phyloP scores from a whole-genome alignment of 1,140 invertebrate species.

The Gryon sp. region DNA sequence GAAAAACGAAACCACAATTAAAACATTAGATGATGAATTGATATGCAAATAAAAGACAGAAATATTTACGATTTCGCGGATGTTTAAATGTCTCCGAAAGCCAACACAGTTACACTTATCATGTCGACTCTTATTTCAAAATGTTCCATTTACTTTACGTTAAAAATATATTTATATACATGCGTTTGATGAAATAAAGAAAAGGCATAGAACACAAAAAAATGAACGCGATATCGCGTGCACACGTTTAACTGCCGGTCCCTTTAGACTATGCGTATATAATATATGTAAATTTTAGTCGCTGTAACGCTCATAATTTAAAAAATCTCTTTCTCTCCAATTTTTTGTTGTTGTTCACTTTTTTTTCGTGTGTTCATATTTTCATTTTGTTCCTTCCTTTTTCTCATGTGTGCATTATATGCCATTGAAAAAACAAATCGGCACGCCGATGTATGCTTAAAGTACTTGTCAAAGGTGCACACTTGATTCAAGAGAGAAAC shows the following conservation, averaged over 20 bases:
- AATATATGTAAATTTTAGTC: constrained; percentile 40
- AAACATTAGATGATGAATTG: constrained; percentile 26
- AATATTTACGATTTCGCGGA: constrained; percentile 10
- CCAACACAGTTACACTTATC: constrained; percentile 8
- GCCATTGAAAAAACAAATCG: constrained; percentile 7
- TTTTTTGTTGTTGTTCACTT: too few relatives aligned
- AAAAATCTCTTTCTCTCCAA: constrained; percentile 10
- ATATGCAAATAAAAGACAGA: constrained; percentile 15
- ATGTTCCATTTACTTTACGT: constrained; percentile 22
- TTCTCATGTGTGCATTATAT: not conserved
- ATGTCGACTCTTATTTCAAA: constrained; percentile 19
- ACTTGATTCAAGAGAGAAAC: constrained; percentile 54
- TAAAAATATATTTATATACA: constrained; percentile 22
- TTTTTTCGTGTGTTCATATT: not conserved
- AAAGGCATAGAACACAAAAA: constrained; percentile 9
- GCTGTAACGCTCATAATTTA: constrained; percentile 18
- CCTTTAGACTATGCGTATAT: constrained; percentile 11
- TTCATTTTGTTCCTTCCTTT: not conserved
- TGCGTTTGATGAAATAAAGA: not conserved
- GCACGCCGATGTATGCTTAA: constrained; percentile 16
- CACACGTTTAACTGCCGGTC: constrained; percentile 15
- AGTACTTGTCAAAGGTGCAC: constrained; percentile 46
- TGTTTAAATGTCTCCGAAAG: constrained; percentile 22
- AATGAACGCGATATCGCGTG: constrained; percentile 37
- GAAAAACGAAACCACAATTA: constrained; percentile 12